A percentile compares a stretch with the other conserved stretches of the same genome.
Evolutionary conservation across 2,113 vertebrate genomes (phyloP).

Genomic region (Neolamprologus modestus): DNA sequence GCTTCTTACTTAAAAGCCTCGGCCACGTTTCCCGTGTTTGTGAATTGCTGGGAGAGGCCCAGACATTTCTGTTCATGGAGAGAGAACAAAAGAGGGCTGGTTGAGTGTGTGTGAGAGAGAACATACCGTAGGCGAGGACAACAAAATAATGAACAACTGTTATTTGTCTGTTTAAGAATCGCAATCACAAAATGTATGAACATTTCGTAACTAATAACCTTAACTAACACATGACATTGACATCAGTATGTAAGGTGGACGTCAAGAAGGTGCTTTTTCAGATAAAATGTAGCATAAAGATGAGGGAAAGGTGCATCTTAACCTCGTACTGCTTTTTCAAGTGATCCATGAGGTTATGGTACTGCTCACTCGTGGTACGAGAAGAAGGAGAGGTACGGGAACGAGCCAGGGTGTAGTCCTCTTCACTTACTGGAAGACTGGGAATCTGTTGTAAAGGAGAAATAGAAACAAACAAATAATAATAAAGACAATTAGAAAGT

Average conservation of each 20-base stretch:
- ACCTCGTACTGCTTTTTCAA: constrained; percentile 84
- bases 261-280: neutral
- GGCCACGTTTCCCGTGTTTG: constrained; percentile 74
- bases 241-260: neutral
- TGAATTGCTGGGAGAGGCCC: constrained; percentile 78
- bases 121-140: neutral
- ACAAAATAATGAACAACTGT: neutral
- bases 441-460: constrained; percentile 71
- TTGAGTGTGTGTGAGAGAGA: neutral
- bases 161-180: neutral
- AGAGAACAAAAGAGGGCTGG: neutral
- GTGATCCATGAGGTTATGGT: constrained; percentile 76
- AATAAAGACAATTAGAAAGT: neutral
- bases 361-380: constrained; percentile 75
- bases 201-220: neutral
- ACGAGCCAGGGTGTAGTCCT: constrained; percentile 77
- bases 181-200: neutral
- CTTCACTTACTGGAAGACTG: constrained; percentile 73
- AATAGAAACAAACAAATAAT: neutral
- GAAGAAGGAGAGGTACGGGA: constrained; percentile 69
- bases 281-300: neutral
- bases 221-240: neutral
- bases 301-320: neutral
- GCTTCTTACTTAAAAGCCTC: constrained; percentile 82
- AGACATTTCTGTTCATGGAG: constrained; percentile 76